Evolutionary conservation across 2,797 vertebrate species (phyloP), one percentile per base, ranked within the genome.

Genomic region (Lindbergichthys nudifrons): DNA sequence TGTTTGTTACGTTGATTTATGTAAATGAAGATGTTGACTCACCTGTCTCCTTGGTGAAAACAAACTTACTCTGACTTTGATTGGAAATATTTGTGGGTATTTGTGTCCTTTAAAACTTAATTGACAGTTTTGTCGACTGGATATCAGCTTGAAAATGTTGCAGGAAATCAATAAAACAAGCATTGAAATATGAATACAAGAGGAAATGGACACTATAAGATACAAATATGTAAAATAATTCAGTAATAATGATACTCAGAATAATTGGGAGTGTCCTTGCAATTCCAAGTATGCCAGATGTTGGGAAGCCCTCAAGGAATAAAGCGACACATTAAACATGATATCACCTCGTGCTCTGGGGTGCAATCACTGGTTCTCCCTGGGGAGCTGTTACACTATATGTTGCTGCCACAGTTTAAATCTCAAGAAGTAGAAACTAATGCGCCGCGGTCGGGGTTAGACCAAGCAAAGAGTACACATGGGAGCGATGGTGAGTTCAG

Each of bases 291-390:
- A 46, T 42, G 51, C 79, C 89, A 93, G 87, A 92, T 92, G 92
- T 90, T 89, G 78, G 83, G 82, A 88, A 84, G 67, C 88, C 92
- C 92, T 88, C 56, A 43, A 91, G 92, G 89, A 92, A 88, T 87
- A 88, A 89, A 88, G 67, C 75, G 69, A 93, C 92, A 92, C 89
- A 91, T 93, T 93, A 91, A 90, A 92, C 89, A 91, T 93, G 91
- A 94, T 90, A 92, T 92, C 91, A 93, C 87, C 91, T 92, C 82
- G 47, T 80, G 86, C 84, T 77, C 90, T 86, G 77, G 85, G 87
- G 90, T 85, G 88, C 89, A 90, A 92, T 93, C 90, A 88, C 82
- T 82, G 69, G 53, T 75, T 83, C 83, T 83, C 89, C 86, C 92
- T 52, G 9, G 89, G 92, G 92, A 89, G 89, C 89, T 89, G 88